Conservation (phyloP, 2,797 vertebrate species). For the Sphenopsis melanotis region DNA sequence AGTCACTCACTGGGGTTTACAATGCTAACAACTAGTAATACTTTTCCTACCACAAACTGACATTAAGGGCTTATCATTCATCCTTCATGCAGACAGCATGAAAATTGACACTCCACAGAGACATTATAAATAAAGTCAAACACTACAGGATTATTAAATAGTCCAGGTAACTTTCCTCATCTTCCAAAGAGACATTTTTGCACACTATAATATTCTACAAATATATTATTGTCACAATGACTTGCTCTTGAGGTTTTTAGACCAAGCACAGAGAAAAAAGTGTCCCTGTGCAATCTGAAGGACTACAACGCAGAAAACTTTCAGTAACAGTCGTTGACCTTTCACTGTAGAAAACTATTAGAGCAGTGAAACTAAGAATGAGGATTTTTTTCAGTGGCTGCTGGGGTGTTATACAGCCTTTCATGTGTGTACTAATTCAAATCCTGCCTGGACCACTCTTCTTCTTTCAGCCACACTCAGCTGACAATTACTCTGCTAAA, state of each 20-base stretch:
- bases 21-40: not conserved
- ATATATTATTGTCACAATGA: not conserved
- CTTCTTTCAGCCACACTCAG: not conserved
- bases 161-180: not conserved
- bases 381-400: not conserved
- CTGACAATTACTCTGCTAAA: not conserved
- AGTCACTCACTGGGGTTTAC: not conserved
- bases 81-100: not conserved
- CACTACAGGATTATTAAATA: not conserved
- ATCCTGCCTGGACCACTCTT: not conserved
- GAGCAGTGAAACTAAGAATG: not conserved
- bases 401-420: not conserved
- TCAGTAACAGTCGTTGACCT: not conserved
- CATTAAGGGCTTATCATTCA: not conserved
- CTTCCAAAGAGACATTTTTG: not conserved
- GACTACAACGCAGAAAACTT: not conserved
- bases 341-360: not conserved
- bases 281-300: not conserved
- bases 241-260: not conserved
- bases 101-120: not conserved
- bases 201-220: not conserved
- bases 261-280: not conserved
- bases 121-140: not conserved
- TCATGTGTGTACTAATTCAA: not conserved
- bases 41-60: not conserved